Conservation (phyloP, 1,140 invertebrate species). For the Harpegnathos saltator region DNA sequence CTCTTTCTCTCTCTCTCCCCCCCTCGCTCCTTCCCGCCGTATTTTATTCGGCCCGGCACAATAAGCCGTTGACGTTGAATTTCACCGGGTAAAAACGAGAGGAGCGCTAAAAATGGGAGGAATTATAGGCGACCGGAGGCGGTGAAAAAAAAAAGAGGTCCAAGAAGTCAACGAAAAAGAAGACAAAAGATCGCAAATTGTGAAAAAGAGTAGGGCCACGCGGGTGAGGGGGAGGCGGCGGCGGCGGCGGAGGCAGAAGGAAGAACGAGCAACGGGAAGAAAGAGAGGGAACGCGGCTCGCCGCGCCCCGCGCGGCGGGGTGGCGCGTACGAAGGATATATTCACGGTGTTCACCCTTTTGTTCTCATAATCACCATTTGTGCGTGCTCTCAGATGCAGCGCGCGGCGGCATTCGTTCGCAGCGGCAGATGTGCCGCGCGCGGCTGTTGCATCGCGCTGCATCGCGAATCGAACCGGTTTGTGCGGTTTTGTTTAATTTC, state of each 20-base stretch:
- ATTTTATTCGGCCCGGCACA: constrained; percentile 44
- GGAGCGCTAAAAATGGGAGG: constrained; percentile 49
- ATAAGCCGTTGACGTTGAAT: constrained; percentile 57
- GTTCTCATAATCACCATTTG: constrained; percentile 72
- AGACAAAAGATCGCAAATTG: constrained; percentile 58
- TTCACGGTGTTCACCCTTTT: constrained; percentile 71
- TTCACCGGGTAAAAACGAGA: constrained; percentile 45
- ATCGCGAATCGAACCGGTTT: constrained; percentile 61
- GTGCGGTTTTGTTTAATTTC: constrained; percentile 58
- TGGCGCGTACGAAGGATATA: constrained; percentile 52
- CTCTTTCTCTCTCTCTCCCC: too few relatives aligned
- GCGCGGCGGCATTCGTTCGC: constrained; percentile 43
- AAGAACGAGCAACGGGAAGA: constrained; percentile 3
- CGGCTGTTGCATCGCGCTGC: constrained; percentile 61
- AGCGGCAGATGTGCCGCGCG: constrained; percentile 67
- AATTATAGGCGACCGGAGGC: constrained; percentile 37
- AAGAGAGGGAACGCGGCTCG: constrained; percentile 3
- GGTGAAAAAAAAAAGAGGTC: constrained; percentile 65
- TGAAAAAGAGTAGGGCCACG: background rate
- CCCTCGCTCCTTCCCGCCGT: too few relatives aligned
- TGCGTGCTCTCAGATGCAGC: constrained; percentile 54
- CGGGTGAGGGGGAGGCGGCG: background rate
- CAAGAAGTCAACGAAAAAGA: constrained; percentile 31
- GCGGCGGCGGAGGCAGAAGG: too few relatives aligned
- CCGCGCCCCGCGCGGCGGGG: constrained; percentile 12